phyloP scores from a whole-genome alignment of 2,888 invertebrate species.

The Oscheius sp. region DNA sequence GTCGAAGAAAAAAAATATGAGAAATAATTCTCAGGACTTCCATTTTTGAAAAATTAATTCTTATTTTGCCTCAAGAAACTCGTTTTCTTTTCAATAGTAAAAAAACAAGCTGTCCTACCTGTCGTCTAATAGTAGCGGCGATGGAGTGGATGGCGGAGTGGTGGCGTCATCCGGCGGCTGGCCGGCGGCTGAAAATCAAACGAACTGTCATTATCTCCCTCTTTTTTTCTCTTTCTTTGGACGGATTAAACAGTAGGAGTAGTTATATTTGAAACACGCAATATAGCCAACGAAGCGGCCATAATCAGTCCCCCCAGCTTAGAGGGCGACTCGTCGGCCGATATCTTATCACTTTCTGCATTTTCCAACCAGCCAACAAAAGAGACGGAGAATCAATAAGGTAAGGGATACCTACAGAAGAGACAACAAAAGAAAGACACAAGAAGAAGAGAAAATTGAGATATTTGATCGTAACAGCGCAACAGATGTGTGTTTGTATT shows the following conservation, averaged over 20 bases:
- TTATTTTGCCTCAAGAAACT: neutral
- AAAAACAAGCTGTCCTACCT: constrained; percentile 3
- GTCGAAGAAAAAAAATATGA: too few species aligned
- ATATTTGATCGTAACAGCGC: too few species aligned
- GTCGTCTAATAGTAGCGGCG: neutral
- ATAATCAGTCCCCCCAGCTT: constrained; percentile 15
- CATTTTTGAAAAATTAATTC: too few species aligned
- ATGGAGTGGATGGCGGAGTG: neutral
- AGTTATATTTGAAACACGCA: neutral
- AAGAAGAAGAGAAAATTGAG: neutral
- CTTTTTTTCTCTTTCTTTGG: too few species aligned
- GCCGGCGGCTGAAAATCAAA: constrained; percentile 22
- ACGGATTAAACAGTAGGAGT: constrained; percentile 6
- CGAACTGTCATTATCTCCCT: too few species aligned
- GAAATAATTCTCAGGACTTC: too few species aligned
- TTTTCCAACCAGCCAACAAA: neutral
- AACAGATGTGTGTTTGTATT: too few species aligned
- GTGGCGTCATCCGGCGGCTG: constrained; percentile 22
- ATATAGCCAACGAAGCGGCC: neutral
- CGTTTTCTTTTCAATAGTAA: neutral
- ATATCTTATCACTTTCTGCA: constrained; percentile 10
- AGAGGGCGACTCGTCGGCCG: neutral
- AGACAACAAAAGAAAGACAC: too few species aligned
- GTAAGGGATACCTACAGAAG: neutral
- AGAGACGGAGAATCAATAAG: neutral